Evolutionary conservation across 2,113 vertebrate species (phyloP), one percentile per base, ranked within the genome.

Genomic region (Bubo blakistoni): DNA sequence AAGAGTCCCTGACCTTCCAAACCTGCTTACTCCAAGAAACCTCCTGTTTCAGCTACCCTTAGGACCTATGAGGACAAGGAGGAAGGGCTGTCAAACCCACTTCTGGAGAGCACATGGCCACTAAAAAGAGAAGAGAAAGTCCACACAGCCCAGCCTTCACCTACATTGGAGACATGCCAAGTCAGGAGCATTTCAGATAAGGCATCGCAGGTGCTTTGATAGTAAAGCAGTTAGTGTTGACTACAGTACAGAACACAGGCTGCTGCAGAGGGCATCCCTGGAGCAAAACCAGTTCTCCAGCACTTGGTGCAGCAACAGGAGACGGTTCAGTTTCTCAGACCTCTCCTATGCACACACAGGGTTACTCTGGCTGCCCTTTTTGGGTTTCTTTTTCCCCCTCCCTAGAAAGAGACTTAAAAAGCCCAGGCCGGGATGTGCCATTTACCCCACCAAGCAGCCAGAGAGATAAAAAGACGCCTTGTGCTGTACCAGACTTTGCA

Each of bases 181-280:
- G 79, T 86, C 90, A 87, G 96, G 92, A 90, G 92, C 42, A 9
- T 86, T 96, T 96, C 85, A 74, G 92, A 95, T 97, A 98, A 98
- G 98, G 98, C 98, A 98, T 98, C 97, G 82, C 96, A 97, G 98
- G 98, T 98, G 98, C 98, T 98, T 85, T 44, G 94, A 97, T 61
- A 97, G 94, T 93, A 95, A 96, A 97, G 96, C 96, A 96, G 96
- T 95, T 94, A 95, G 90, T 92, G 89, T 85, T 81, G 94, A 87
- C 86, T 85, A 94, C 92, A 95, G 97, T 79, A 90, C 94, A 17
- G 58, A 85, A 69, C 58, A 49, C 62, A 80, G 88, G 86, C 82
- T 81, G 91, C 77, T 88, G 95, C 67, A 71, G 52, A 62, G 90
- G 91, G 73, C 82, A 58, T 4, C 74, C 88, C 44, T 8, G 52